Evolutionary conservation across 2,113 vertebrate species (phyloP).

Genomic region (Syngnathoides biaculeatus): DNA sequence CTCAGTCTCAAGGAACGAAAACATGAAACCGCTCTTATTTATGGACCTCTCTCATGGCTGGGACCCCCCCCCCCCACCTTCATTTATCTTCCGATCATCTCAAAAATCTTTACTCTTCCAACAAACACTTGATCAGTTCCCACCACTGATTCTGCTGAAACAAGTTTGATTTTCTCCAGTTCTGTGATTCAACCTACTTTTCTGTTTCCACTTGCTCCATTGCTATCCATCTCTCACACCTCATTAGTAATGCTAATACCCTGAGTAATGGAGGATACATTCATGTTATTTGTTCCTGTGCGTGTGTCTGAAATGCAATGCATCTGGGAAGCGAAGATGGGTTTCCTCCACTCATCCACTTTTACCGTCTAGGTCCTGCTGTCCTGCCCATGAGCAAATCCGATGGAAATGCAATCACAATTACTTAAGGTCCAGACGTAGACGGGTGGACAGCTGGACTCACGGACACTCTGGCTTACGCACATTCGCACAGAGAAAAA

Average conservation of each 20-base stretch:
- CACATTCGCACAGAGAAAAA: constrained; percentile 34
- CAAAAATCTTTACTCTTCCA: constrained; percentile 16
- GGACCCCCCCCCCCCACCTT: background rate
- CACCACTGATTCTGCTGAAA: constrained; percentile 20
- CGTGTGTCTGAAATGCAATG: constrained; percentile 34
- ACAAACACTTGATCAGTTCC: constrained; percentile 21
- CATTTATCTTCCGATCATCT: background rate
- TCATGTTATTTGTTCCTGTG: constrained; percentile 26
- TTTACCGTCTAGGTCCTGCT: constrained; percentile 50
- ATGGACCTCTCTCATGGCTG: background rate
- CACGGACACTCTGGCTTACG: constrained; percentile 13
- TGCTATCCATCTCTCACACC: constrained; percentile 58
- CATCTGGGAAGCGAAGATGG: constrained; percentile 60
- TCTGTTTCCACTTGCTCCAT: constrained; percentile 47
- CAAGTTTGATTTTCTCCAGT: constrained; percentile 29
- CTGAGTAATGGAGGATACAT: constrained; percentile 58
- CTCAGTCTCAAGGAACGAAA: background rate
- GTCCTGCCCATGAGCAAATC: constrained; percentile 59
- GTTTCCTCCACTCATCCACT: constrained; percentile 63
- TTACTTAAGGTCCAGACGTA: constrained; percentile 64
- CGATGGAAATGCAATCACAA: constrained; percentile 69
- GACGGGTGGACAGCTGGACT: constrained; percentile 25
- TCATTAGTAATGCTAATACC: constrained; percentile 68
- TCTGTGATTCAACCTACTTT: constrained; percentile 45
- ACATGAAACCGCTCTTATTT: background rate